These are phyloP conservation scores for Phragmatobia fuliginosa DNA, from an alignment of 2,888 invertebrate species.

Conservation along the genomic window DNA sequence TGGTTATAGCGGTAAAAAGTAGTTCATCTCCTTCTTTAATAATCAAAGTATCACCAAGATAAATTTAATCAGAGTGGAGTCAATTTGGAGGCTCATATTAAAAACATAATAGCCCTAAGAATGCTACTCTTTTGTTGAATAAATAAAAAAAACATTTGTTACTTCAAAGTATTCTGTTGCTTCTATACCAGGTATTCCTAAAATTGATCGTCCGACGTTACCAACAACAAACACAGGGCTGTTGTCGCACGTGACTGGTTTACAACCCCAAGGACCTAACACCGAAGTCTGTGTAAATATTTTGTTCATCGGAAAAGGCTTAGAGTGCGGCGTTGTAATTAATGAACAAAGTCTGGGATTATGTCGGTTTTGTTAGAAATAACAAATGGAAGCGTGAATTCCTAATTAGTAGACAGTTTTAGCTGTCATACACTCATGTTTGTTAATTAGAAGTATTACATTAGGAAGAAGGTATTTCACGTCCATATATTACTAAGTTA, in stretches of 20 bases:
- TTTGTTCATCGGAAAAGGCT: neutral
- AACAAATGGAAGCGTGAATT: neutral
- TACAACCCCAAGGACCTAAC: neutral
- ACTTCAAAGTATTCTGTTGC: neutral
- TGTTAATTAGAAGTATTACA: neutral
- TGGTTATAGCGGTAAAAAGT: no score
- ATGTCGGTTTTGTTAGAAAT: neutral
- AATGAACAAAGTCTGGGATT: neutral
- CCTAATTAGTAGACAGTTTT: neutral
- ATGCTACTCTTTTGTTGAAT: neutral
- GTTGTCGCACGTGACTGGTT: slow-evolving; percentile 12
- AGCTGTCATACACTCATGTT: neutral
- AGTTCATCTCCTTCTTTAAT: no score
- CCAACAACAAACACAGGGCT: slow-evolving; percentile 2
- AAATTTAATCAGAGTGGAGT: no score
- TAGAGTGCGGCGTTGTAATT: slow-evolving; percentile 6
- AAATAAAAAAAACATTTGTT: no score
- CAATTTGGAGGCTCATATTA: no score
- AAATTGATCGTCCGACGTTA: neutral
- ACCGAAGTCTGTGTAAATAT: slow-evolving; percentile 5
- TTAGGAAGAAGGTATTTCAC: no score
- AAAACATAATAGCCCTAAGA: no score
- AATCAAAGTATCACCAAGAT: no score
- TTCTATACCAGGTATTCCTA: neutral
- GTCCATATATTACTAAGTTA: no score